Evolutionary conservation across 2,888 invertebrate species (phyloP).

Genomic region (Drosophila helvetica): DNA sequence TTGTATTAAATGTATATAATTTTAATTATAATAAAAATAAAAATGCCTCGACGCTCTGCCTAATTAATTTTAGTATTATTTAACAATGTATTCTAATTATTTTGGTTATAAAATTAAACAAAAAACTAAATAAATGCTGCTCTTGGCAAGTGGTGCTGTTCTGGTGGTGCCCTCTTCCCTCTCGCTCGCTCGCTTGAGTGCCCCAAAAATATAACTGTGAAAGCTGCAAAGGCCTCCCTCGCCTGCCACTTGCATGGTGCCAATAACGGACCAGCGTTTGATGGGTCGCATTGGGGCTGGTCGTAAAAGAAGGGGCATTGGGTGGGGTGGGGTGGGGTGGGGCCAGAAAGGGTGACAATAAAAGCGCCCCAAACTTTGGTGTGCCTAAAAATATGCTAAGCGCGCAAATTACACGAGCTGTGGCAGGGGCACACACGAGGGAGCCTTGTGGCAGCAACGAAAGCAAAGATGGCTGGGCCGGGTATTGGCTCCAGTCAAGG

Average conservation of each 20-base stretch:
- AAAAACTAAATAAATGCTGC: too few relatives aligned
- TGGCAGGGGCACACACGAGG: neutral
- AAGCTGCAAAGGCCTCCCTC: neutral
- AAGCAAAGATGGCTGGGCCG: slow-evolving; percentile 13
- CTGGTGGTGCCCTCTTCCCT: too few relatives aligned
- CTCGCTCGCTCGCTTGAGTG: neutral
- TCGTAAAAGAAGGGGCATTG: slow-evolving; percentile 28
- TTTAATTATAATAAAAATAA: too few relatives aligned
- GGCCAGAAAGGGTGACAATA: slow-evolving; percentile 40
- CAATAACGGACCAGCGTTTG: slow-evolving; percentile 35
- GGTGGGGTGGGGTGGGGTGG: neutral
- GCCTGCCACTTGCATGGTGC: slow-evolving; percentile 21
- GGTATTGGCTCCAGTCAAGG: slow-evolving; percentile 72
- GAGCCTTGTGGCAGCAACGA: neutral
- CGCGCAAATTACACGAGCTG: slow-evolving; percentile 55
- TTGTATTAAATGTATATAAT: too few relatives aligned
- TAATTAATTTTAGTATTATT: too few relatives aligned
- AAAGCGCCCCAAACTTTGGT: slow-evolving; percentile 37
- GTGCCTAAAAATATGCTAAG: slow-evolving; percentile 61
- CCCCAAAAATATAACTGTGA: neutral
- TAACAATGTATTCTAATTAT: too few relatives aligned
- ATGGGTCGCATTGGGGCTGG: slow-evolving; percentile 43
- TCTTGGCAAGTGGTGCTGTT: too few relatives aligned
- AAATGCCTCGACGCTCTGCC: too few relatives aligned
- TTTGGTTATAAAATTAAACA: too few relatives aligned